A percentile compares a stretch with the other conserved stretches of the same genome.
phyloP scores from a whole-genome alignment of 1,140 invertebrate species.

The Trachymyrmex septentrionalis region DNA sequence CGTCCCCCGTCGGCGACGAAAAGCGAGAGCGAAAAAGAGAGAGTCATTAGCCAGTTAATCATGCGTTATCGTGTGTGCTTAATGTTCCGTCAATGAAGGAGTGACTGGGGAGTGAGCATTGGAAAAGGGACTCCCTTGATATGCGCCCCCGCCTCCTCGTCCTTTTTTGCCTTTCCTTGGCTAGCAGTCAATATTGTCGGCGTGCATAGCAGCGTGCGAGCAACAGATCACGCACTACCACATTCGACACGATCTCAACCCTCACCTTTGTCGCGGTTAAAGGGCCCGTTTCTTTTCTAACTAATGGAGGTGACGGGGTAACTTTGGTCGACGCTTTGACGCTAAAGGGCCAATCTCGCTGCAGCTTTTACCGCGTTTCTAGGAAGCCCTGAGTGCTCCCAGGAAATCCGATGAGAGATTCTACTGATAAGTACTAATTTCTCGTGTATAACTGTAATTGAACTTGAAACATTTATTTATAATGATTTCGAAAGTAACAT shows the following conservation, averaged over 20 bases:
- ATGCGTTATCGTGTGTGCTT: constrained; percentile 86
- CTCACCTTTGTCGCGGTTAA: constrained; percentile 50
- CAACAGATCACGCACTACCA: constrained; percentile 82
- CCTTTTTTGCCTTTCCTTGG: constrained; percentile 78
- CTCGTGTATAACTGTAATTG: constrained; percentile 14
- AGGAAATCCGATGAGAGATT: constrained; percentile 49
- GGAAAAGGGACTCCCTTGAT: constrained; percentile 67
- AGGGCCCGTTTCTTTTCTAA: constrained; percentile 44
- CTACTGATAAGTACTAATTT: constrained; percentile 17
- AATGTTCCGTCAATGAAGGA: constrained; percentile 86
- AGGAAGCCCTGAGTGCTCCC: constrained; percentile 40
- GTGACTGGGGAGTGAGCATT: constrained; percentile 81
- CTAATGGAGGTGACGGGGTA: constrained; percentile 59
- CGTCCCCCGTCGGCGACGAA: constrained; percentile 35
- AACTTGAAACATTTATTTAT: not conserved
- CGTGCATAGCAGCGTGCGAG: constrained; percentile 78
- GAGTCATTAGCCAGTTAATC: constrained; percentile 86
- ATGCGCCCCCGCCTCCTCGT: constrained; percentile 25
- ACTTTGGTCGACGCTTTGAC: constrained; percentile 48
- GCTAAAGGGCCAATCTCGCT: constrained; percentile 56
- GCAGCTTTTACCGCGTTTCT: constrained; percentile 43
- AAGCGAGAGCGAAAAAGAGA: constrained; percentile 70
- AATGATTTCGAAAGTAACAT: not conserved
- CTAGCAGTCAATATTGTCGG: constrained; percentile 84
- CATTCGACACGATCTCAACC: constrained; percentile 53